Conservation (phyloP, 2,888 invertebrate species). For the Gastrophysa polygoni region DNA sequence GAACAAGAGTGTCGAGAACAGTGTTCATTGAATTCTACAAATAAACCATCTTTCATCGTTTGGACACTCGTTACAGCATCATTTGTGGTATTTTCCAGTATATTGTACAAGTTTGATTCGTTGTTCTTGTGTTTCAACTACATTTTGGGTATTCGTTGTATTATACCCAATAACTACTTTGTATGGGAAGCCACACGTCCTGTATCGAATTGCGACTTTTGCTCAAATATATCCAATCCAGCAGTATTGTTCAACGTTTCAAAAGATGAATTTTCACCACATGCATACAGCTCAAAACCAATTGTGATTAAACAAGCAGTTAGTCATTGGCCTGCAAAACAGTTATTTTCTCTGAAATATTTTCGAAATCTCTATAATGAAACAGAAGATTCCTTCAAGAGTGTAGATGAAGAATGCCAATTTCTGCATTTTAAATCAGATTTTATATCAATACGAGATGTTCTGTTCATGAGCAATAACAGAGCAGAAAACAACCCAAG, state of each 20-base stretch:
- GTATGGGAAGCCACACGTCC: conserved; percentile 88
- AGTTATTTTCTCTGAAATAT: conserved; percentile 69
- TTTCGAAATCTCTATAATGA: conserved; percentile 73
- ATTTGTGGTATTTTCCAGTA: neutral
- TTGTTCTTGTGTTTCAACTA: conserved; percentile 23
- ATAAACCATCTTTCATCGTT: too few species aligned
- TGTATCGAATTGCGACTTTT: conserved; percentile 80
- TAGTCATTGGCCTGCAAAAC: conserved; percentile 76
- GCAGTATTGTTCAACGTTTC: conserved; percentile 72
- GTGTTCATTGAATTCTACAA: neutral
- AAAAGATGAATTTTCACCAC: conserved; percentile 69
- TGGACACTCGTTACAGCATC: too few species aligned
- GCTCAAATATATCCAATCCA: conserved; percentile 71
- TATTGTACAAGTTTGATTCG: conserved; percentile 15
- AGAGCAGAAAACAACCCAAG: conserved; percentile 68
- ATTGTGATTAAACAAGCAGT: conserved; percentile 80
- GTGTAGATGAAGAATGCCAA: conserved; percentile 81
- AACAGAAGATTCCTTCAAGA: conserved; percentile 73
- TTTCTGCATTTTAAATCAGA: conserved; percentile 87
- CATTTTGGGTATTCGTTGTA: conserved; percentile 70
- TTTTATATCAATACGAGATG: conserved; percentile 75
- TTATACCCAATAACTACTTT: conserved; percentile 82
- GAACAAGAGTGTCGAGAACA: conserved; percentile 21
- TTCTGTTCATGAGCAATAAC: conserved; percentile 74
- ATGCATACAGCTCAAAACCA: conserved; percentile 80